Percentiles rank a stretch among this genome's conserved stretches.
These are phyloP conservation scores for Hypocryptadius cinnamomeus DNA, from an alignment of 2,113 vertebrate genomes.

Conservation along the genomic window DNA sequence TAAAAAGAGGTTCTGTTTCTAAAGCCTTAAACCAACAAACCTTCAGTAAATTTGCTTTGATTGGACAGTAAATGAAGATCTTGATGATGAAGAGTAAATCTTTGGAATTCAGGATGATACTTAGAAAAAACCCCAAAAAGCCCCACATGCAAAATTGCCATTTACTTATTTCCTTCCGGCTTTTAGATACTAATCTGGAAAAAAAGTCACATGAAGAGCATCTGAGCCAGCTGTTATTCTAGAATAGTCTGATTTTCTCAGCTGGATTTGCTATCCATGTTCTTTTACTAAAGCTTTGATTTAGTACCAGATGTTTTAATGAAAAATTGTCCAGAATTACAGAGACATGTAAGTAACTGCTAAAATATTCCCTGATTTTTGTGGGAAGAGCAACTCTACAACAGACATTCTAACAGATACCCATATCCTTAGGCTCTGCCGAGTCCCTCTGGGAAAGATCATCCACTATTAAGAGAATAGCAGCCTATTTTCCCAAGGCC, in stretches of 20 bases:
- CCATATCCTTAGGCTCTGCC: accelerated
- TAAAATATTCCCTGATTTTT: not conserved
- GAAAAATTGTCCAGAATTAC: not conserved
- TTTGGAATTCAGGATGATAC: not conserved
- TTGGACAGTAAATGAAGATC: not conserved
- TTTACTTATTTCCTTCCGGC: not conserved
- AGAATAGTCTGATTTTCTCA: not conserved
- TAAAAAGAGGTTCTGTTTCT: not conserved
- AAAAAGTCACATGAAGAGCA: not conserved
- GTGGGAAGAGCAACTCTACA: not conserved
- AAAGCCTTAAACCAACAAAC: not conserved
- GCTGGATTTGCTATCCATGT: not conserved
- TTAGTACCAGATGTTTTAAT: not conserved
- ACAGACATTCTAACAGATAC: not conserved
- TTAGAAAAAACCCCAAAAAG: not conserved
- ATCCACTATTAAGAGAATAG: not conserved
- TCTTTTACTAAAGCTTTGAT: not conserved
- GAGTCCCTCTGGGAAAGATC: accelerated
- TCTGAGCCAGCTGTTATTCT: not conserved
- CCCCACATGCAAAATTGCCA: not conserved
- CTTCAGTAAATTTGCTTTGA: not conserved
- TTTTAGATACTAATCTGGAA: not conserved
- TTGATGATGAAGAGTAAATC: not conserved
- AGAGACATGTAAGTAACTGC: not conserved
- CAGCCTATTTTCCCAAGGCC: not conserved